Evolutionary conservation across 2,888 invertebrate genomes (phyloP), one percentile per base, ranked within the genome.

Genomic region (Eledona agricola): DNA sequence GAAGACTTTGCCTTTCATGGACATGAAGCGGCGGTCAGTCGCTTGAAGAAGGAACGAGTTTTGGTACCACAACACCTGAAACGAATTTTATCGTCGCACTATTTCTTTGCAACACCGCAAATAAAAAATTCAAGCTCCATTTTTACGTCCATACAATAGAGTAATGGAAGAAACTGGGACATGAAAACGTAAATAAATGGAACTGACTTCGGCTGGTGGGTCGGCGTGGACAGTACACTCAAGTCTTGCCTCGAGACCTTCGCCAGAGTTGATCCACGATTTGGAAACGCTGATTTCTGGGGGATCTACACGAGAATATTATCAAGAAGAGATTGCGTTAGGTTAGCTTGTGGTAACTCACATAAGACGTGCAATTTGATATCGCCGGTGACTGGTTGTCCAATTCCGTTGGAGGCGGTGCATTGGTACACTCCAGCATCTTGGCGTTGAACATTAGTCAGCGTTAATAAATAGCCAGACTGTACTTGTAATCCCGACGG

Each of bases 1-100:
- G 66, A 85, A 81, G 37, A 80, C 81, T 65, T 81, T 80, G 46
- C 83, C 83, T 12, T 79, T 76, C 23, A 80, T 79, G 55, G 82
- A 79, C 82, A 85, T 85, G 13, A 81, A 74, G 10, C 85, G 75
- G 11, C 84, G 74, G 63, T 85, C 85, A 3, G 84, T 85, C 7
- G 83, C 80, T 66, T 83, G 82, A 45, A 85, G 68, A 16, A 79
- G 72, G 66, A 83, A 83, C 1, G 84, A 84, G 65, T 86, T 83
- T 66, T 85, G 84, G 66, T 83, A 84, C 86, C 86, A 86, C 12
- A 80, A 72, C 63, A 85, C 82, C 83, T 84, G 68, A 12, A 73
- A 73, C 5, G n/a, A n/a, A n/a, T n/a, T n/a, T n/a, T n/a, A n/a
- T n/a, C n/a, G n/a, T n/a, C n/a, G n/a, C n/a, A n/a, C n/a, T n/a